These are phyloP conservation scores for Zenarchopterus dispar DNA, from an alignment of 2,797 vertebrate genomes.

Conservation along the genomic window DNA sequence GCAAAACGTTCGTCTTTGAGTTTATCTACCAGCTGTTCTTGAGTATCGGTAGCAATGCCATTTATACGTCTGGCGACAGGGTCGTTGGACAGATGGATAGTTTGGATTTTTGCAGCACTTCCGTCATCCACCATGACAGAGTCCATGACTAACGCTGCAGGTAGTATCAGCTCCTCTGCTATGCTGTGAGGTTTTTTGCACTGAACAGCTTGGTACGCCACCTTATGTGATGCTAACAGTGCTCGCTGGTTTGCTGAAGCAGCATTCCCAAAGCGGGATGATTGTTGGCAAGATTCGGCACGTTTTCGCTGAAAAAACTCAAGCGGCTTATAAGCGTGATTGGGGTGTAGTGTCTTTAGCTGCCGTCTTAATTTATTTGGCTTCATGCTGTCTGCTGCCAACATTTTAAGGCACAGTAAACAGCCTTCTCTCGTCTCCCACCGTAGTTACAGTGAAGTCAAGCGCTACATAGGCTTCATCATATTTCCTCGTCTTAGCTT, in stretches of 20 bases:
- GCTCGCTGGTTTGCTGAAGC: no score
- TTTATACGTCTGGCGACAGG: constrained; percentile 7
- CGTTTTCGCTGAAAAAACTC: neutral
- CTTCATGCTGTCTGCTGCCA: neutral
- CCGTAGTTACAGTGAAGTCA: no score
- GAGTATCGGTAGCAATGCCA: constrained; percentile 10
- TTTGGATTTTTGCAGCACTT: constrained; percentile 8
- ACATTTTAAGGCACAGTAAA: no score
- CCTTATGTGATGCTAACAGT: no score
- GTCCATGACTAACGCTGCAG: neutral
- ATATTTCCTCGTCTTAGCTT: no score
- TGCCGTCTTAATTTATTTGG: no score
- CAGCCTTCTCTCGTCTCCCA: no score
- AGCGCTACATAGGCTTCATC: no score
- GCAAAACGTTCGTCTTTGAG: constrained; percentile 2
- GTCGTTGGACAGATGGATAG: constrained; percentile 27
- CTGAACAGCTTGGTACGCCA: neutral
- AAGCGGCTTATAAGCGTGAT: neutral
- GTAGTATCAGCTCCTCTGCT: neutral
- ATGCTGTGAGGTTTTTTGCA: neutral
- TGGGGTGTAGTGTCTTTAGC: neutral
- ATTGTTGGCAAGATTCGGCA: neutral
- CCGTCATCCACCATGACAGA: neutral
- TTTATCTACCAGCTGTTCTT: constrained; percentile 22
- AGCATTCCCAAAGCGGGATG: no score